Percentiles rank a stretch among this genome's conserved stretches.
Evolutionary conservation across 2,797 vertebrate genomes (phyloP).

Genomic region (Pseudochirops corinnae): DNA sequence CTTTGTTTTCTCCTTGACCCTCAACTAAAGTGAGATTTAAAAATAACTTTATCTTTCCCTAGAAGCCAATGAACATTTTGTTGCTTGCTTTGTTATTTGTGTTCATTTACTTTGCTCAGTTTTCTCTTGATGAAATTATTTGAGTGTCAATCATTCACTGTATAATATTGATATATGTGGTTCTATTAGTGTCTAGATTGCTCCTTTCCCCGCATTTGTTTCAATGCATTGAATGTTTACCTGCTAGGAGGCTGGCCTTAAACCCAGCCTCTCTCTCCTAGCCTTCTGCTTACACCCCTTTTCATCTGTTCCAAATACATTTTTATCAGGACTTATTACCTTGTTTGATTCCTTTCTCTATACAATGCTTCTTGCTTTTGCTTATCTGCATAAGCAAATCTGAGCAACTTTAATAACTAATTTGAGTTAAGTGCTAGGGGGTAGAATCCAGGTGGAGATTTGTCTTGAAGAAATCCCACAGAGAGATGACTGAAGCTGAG

Average conservation of each 20-base stretch:
- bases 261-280: background rate
- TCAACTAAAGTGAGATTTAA: background rate
- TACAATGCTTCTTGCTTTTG: background rate
- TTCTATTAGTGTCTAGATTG: background rate
- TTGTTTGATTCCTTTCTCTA: background rate
- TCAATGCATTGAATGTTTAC: background rate
- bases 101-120: background rate
- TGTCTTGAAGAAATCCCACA: background rate
- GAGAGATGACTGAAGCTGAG: background rate
- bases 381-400: background rate
- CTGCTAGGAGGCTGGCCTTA: background rate
- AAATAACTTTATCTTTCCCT: background rate
- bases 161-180: background rate
- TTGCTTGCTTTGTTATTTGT: background rate
- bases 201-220: background rate
- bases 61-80: background rate
- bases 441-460: background rate
- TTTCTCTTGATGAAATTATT: background rate
- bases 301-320: background rate
- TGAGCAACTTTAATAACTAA: background rate
- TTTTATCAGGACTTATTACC: background rate
- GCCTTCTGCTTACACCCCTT: background rate
- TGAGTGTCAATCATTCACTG: background rate
- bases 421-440: background rate
- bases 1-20: background rate